These are phyloP conservation scores for Bagarius yarrelli DNA, from an alignment of 2,113 vertebrate species.

Conservation along the genomic window DNA sequence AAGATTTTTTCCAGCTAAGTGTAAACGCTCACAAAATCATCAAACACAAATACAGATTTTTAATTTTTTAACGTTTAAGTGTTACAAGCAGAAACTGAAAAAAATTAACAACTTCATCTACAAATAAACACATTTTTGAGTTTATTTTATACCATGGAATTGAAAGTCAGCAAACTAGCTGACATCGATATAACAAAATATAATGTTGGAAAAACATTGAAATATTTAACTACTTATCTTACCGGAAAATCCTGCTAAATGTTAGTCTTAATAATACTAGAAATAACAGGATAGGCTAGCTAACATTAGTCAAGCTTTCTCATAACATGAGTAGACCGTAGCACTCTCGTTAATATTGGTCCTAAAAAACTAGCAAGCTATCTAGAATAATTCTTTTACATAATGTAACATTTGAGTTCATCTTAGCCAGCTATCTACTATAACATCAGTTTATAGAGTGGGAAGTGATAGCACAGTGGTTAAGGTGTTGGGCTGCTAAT, in stretches of 20 bases:
- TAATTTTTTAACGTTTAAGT: no score
- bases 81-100: neutral
- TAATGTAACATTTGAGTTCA: neutral
- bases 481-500: no score
- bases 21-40: no score
- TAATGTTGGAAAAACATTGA: no score
- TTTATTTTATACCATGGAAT: neutral
- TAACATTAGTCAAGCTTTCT: neutral
- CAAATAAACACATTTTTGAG: neutral
- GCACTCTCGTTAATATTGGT: neutral
- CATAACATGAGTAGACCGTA: neutral
- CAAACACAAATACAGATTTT: no score
- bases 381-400: neutral
- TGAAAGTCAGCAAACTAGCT: neutral
- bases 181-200: no score
- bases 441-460: neutral
- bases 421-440: neutral
- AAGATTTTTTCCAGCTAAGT: neutral
- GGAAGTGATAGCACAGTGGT: no score
- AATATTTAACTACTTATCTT: no score
- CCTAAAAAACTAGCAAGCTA: no score
- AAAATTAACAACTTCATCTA: neutral
- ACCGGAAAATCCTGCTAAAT: no score
- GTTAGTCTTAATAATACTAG: no score
- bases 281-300: no score